These are phyloP conservation scores for Linurgus olivaceus DNA, from an alignment of 2,797 vertebrate genomes.

Conservation along the genomic window DNA sequence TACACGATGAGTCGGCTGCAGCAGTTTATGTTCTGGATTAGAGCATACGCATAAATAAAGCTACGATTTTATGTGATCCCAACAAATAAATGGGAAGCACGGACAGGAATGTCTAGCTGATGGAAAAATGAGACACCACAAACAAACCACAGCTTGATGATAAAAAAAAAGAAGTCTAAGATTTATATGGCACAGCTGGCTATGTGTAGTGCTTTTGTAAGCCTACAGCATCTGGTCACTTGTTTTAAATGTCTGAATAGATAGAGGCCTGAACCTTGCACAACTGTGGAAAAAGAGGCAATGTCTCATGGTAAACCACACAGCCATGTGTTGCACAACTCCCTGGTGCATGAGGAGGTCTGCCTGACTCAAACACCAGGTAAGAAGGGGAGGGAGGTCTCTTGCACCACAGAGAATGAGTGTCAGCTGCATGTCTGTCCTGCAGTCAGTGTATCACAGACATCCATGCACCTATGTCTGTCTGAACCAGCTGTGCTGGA, in stretches of 20 bases:
- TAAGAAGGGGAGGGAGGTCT: background rate
- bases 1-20: constrained; percentile 44
- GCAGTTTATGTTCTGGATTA: constrained; percentile 74
- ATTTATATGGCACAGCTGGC: constrained; percentile 77
- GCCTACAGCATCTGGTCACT: constrained; percentile 67
- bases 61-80: constrained; percentile 68
- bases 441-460: background rate
- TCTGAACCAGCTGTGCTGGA: background rate
- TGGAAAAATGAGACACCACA: constrained; percentile 73
- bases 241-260: constrained; percentile 63
- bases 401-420: accelerated
- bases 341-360: background rate
- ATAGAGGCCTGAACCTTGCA: constrained; percentile 47
- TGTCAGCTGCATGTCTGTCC: background rate
- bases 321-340: background rate
- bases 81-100: constrained; percentile 73
- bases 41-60: constrained; percentile 60
- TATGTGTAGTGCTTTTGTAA: constrained; percentile 57
- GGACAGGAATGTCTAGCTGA: constrained; percentile 74
- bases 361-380: background rate
- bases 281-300: constrained; percentile 45
- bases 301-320: background rate
- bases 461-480: accelerated
- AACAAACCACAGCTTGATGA: constrained; percentile 75
- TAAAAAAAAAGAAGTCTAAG: constrained; percentile 67